Conservation (phyloP, 37 sponge, comb jelly and placozoan species). For the Ephydatia muelleri region DNA sequence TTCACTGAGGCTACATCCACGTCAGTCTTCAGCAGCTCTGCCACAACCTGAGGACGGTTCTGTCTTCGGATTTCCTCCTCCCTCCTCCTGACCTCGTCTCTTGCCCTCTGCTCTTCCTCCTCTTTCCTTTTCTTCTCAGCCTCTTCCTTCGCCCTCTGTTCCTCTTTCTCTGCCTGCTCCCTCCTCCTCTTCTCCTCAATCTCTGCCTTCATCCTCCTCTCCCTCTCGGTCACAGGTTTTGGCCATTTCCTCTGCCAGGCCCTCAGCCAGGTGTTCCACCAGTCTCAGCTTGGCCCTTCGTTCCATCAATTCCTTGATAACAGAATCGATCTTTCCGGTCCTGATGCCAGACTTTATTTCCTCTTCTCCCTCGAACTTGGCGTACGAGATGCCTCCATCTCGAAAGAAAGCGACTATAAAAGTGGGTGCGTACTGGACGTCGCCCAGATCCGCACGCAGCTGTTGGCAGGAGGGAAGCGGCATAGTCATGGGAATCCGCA, state of each 20-base stretch:
- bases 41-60: conserved; percentile 39
- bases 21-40: conserved; percentile 63
- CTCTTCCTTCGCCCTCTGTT: conserved; percentile 18
- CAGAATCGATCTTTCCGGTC: conserved; percentile 23
- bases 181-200: conserved; percentile 66
- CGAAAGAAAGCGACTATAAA: conserved; percentile 36
- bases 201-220: conserved; percentile 42
- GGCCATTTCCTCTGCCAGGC: conserved; percentile 30
- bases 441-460: conserved; percentile 60
- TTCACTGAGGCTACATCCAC: conserved; percentile 40
- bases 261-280: conserved; percentile 31
- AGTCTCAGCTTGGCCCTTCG: conserved; percentile 45
- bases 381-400: conserved; percentile 7
- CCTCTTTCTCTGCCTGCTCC: conserved; percentile 49
- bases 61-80: conserved; percentile 9
- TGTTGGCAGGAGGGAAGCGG: conserved; percentile 1
- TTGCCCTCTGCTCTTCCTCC: conserved; percentile 54
- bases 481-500: not conserved
- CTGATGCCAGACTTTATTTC: conserved; percentile 33
- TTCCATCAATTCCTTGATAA: conserved; percentile 42
- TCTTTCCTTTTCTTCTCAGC: conserved; percentile 44
- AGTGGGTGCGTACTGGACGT: conserved; percentile 52
- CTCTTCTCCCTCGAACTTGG: conserved; percentile 41
- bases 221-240: conserved; percentile 15
- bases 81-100: conserved; percentile 18